A percentile compares a stretch with the other conserved stretches of the same genome.
Conservation (phyloP, 2,797 vertebrate species). For the Okamejei kenojei region DNA sequence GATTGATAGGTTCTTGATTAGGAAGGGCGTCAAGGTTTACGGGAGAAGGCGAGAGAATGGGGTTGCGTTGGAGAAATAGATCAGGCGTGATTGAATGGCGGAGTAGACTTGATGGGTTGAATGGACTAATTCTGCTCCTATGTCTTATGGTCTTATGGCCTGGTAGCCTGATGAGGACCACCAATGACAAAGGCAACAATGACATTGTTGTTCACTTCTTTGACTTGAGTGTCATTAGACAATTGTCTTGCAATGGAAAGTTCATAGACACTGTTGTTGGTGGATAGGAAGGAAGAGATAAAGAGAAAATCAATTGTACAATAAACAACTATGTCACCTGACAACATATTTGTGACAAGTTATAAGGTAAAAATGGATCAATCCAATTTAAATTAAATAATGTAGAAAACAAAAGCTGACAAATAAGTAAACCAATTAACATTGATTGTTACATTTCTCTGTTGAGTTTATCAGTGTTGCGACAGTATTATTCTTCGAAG, state of each 20-base stretch:
- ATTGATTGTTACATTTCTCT: neutral
- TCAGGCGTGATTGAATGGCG: too few species aligned
- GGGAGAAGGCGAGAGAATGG: too few species aligned
- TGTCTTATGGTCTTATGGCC: neutral
- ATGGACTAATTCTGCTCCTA: too few species aligned
- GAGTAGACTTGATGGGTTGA: too few species aligned
- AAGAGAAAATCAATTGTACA: neutral
- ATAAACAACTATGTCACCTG: neutral
- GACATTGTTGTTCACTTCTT: neutral
- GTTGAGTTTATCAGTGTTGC: neutral
- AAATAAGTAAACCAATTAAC: neutral
- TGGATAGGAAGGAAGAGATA: neutral
- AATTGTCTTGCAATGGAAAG: neutral
- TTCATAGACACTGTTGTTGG: neutral
- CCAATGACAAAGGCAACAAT: neutral
- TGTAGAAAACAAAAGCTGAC: neutral
- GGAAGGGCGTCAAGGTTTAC: too few species aligned
- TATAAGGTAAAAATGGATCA: neutral
- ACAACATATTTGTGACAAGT: neutral
- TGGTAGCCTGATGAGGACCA: neutral
- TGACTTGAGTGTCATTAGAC: neutral
- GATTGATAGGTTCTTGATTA: too few species aligned
- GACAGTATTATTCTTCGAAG: neutral
- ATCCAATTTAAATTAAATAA: neutral
- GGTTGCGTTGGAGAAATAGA: too few species aligned